Percentiles rank a stretch among this genome's conserved stretches.
phyloP scores from a whole-genome alignment of 2,113 vertebrate species.

The Eulemur macaco region DNA sequence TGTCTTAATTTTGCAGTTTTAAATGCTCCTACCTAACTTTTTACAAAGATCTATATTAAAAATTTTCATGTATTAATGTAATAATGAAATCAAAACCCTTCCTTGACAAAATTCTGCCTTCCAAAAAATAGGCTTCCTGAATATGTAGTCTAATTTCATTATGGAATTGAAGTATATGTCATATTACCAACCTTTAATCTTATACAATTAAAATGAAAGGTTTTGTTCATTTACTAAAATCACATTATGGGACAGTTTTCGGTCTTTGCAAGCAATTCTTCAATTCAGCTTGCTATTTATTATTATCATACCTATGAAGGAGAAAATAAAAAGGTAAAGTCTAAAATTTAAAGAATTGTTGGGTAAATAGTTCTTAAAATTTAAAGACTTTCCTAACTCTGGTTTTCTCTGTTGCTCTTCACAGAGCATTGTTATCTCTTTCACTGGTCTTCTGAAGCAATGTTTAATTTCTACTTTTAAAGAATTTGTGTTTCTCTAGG shows the following conservation, averaged over 20 bases:
- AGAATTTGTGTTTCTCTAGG: background rate
- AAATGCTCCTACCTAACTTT: background rate
- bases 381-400: background rate
- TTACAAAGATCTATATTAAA: background rate
- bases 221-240: conserved; percentile 23
- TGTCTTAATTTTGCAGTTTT: background rate
- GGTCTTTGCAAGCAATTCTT: background rate
- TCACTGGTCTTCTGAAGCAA: background rate
- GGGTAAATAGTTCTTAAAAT: background rate
- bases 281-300: background rate
- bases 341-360: background rate
- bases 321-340: background rate
- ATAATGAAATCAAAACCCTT: background rate
- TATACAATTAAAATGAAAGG: background rate
- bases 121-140: background rate
- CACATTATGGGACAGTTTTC: background rate
- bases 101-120: background rate
- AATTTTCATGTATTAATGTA: background rate
- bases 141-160: background rate
- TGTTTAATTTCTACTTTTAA: background rate
- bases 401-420: background rate
- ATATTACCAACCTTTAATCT: background rate
- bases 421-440: background rate
- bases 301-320: background rate
- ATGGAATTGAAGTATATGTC: background rate